These are phyloP conservation scores for Amphibalanus amphitrite DNA, from an alignment of 1,140 invertebrate genomes.

Conservation along the genomic window DNA sequence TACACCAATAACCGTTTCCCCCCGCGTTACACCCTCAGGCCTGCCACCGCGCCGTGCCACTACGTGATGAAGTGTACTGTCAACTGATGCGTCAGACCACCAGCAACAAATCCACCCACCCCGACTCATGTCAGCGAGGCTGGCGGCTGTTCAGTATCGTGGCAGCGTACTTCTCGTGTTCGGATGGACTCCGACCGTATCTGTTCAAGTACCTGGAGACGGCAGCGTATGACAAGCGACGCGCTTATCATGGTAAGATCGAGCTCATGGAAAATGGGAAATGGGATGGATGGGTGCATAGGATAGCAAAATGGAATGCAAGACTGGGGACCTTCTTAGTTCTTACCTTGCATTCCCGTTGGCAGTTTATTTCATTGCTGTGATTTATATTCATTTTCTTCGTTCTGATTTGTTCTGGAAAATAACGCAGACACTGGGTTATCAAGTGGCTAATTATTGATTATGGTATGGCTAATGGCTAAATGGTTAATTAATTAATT, in stretches of 20 bases:
- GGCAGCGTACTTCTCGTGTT: constrained; percentile 91
- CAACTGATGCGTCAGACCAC: constrained; percentile 99
- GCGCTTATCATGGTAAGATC: constrained; percentile 55
- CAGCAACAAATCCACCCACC: constrained; percentile 76
- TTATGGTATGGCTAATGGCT: no score
- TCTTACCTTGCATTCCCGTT: no score
- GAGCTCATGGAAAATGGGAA: no score
- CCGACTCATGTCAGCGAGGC: constrained; percentile 82
- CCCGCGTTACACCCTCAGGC: constrained; percentile 38
- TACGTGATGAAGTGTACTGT: constrained; percentile 94
- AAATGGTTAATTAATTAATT: no score
- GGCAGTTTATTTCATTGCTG: no score
- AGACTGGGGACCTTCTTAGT: no score
- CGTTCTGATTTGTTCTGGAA: no score
- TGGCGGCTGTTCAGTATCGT: constrained; percentile 95
- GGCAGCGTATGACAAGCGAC: constrained; percentile 76
- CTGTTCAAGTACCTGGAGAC: constrained; percentile 89
- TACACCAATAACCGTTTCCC: constrained; percentile 19
- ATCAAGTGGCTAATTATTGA: no score
- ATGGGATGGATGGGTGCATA: no score
- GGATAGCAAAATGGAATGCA: no score
- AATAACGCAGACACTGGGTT: no score
- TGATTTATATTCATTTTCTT: no score
- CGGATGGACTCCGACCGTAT: constrained; percentile 77
- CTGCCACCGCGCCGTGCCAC: constrained; percentile 76